Conservation (phyloP, 2,113 vertebrate species). For the Emydura subglobosa region DNA sequence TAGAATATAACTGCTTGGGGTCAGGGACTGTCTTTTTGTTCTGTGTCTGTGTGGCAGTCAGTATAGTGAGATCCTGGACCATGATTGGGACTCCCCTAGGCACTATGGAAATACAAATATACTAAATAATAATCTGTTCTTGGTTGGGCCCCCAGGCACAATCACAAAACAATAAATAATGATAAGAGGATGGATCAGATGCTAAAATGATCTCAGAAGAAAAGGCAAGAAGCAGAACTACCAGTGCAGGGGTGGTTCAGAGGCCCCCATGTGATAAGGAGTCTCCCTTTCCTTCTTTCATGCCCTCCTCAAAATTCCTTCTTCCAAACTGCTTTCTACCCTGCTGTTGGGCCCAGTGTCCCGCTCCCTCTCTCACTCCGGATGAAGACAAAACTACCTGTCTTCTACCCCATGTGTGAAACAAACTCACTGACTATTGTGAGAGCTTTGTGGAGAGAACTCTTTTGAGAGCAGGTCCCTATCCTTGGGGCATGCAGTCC, state of each 20-base stretch:
- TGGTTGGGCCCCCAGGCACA: constrained; percentile 20
- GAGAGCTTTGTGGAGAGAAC: fast-evolving
- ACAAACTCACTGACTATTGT: neutral
- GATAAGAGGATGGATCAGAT: constrained; percentile 29
- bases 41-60: neutral
- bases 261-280: fast-evolving
- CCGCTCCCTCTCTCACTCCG: neutral
- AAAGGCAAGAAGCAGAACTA: constrained; percentile 1
- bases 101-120: neutral
- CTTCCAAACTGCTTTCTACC: neutral
- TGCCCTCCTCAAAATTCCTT: neutral
- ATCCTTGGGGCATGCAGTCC: fast-evolving
- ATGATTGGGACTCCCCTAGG: neutral
- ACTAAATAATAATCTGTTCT: constrained; percentile 52
- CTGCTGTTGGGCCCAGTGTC: neutral
- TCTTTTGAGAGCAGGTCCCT: neutral
- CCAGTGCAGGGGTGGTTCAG: neutral
- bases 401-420: neutral
- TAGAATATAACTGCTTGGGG: constrained; percentile 19
- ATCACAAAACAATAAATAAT: constrained; percentile 20
- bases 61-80: constrained; percentile 34
- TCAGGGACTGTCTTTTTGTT: neutral
- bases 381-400: constrained; percentile 10
- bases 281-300: neutral
- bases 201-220: neutral